phyloP scores from a whole-genome alignment of 2,113 vertebrate species.

The Pandion haliaetus region DNA sequence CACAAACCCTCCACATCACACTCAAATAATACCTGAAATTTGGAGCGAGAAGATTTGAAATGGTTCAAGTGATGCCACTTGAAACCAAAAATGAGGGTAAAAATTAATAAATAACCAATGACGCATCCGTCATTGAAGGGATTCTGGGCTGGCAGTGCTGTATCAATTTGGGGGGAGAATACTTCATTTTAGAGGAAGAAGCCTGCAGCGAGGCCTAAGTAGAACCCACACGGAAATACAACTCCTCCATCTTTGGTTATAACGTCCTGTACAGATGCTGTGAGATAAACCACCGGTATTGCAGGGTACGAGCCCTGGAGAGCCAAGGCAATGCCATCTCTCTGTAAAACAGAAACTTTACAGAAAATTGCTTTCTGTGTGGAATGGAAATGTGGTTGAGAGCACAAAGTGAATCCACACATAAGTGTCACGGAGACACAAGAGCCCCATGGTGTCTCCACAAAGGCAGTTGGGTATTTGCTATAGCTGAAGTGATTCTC shows the following conservation, averaged over 20 bases:
- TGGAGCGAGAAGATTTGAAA: no score
- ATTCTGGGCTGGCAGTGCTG: not conserved
- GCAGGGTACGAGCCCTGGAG: not conserved
- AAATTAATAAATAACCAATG: no score
- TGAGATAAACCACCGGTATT: rapidly evolving
- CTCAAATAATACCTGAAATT: not conserved
- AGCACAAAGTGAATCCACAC: not conserved
- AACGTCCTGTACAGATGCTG: rapidly evolving
- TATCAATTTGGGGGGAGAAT: rapidly evolving
- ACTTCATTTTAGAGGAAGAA: not conserved
- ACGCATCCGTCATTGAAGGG: rapidly evolving
- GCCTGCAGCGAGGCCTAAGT: not conserved
- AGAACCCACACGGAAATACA: rapidly evolving
- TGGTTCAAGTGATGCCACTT: not conserved
- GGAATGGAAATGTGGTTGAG: not conserved
- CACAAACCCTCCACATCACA: no score
- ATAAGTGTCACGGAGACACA: rapidly evolving
- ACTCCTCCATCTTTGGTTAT: rapidly evolving
- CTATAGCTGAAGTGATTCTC: rapidly evolving
- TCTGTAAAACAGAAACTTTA: not conserved
- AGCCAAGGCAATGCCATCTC: not conserved
- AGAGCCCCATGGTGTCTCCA: not conserved
- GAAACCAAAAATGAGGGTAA: not conserved
- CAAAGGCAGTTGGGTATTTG: not conserved
- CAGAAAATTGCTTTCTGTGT: no score